These are phyloP conservation scores for Varanus komodoensis DNA, from an alignment of 2,113 vertebrate genomes.

Conservation along the genomic window DNA sequence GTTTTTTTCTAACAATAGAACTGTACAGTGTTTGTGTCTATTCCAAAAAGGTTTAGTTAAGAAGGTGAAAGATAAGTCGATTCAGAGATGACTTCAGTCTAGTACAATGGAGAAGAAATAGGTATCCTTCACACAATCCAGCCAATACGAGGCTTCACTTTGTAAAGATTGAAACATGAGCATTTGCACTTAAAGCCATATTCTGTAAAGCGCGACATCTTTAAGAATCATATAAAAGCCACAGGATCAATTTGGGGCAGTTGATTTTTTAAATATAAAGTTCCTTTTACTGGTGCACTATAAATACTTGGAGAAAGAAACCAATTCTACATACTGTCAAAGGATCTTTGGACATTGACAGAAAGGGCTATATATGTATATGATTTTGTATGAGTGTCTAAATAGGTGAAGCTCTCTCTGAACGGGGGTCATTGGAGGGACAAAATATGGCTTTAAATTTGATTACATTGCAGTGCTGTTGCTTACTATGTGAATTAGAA, in stretches of 20 bases:
- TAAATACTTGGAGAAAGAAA: constrained; percentile 74
- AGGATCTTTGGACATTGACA: constrained; percentile 79
- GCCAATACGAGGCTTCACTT: constrained; percentile 79
- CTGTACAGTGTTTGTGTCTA: constrained; percentile 98
- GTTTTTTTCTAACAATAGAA: constrained; percentile 89
- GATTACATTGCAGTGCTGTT: constrained; percentile 77
- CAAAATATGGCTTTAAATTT: constrained; percentile 88
- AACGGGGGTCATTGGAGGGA: constrained; percentile 70
- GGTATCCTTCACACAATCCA: constrained; percentile 75
- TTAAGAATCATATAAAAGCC: constrained; percentile 73
- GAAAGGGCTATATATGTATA: constrained; percentile 66
- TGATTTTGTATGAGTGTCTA: constrained; percentile 72
- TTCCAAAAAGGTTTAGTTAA: constrained; percentile 85
- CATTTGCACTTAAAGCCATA: constrained; percentile 84
- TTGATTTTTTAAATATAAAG: constrained; percentile 47
- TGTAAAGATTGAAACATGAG: constrained; percentile 74
- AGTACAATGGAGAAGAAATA: constrained; percentile 78
- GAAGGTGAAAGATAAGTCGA: constrained; percentile 91
- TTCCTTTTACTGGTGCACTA: constrained; percentile 68
- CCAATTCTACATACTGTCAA: constrained; percentile 69
- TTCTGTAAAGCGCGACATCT: constrained; percentile 80
- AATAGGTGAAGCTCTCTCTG: constrained; percentile 53
- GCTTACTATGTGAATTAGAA: constrained; percentile 78
- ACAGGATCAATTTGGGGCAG: constrained; percentile 53
- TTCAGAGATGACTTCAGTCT: constrained; percentile 83